Base-by-base conservation (phyloP, 2,888 invertebrate species). In the Athalia circularis region DNA sequence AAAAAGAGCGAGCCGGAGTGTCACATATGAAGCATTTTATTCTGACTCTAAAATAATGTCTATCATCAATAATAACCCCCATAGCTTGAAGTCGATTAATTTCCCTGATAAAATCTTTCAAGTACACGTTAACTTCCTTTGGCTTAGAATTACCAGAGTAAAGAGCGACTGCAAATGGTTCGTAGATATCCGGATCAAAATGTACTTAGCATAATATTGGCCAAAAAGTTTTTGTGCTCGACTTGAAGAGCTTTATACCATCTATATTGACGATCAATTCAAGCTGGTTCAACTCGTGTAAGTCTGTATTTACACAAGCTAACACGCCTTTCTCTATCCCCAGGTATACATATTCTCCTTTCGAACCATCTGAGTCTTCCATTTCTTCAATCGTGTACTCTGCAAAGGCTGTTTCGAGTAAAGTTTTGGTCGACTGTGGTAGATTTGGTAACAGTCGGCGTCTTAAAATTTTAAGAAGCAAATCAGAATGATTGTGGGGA, bases 21-120 rank as follows among this genome's bases (percentile, higher is more conserved):
- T 82, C 81, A 29, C 79, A 80, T 15, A 79, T 79, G 13, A 82
- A 79, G 11, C 61, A 76, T 0, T 81, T 52, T 5, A 82, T 78
- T 62, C 7, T 65, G 45, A 65, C 65, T 47, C 48, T 65, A 7
- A 65, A 29, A 29, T 29, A 65, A 65, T 65, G 47, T 47, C 47
- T 65, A 9, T 47, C 62, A 62, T 62, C 7, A 29, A 62, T 62
- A 7, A 62, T 7, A 5, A 62, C 7, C 7, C 62, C 62, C 43
- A 3, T 29, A 0, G 62, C 13, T 62, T 62, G 62, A 43, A 62
- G 62, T 29, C 13, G 29, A 62, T 62, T 62, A 3, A 62, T 29
- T 62, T 62, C 62, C 9, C 1, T 15, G 3, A 62, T 62, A 29
- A 62, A 62, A 62, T 62, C 62, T 62, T 62, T 9, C 62, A 62